Evolutionary conservation across 2,888 invertebrate species (phyloP), one percentile per base, ranked within the genome.

Genomic region (Melitaea athalia): DNA sequence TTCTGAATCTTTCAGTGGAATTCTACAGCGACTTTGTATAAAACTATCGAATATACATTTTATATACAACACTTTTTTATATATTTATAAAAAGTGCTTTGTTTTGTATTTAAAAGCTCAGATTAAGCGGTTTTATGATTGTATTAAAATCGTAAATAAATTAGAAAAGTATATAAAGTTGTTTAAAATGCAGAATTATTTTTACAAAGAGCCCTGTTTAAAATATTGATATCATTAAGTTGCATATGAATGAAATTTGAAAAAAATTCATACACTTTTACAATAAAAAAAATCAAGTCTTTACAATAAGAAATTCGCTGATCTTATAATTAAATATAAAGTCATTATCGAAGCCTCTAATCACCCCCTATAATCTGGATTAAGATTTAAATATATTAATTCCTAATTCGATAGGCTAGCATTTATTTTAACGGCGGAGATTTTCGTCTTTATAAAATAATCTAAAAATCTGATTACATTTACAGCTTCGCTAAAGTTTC

Each of bases 391-490:
- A 57, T 55, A n/a, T n/a, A 52, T n/a, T 57, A 57, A 38, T 57
- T 57, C 33, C n/a, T 57, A 38, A 57, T 38, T 42, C 5, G 57
- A n/a, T 57, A 57, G 42, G 15, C 15, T n/a, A 42, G 15, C 15
- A 57, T 15, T 15, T 42, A 57, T 42, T 57, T 15, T 10, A 42
- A 8, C n/a, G 31, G 55, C 10, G 57, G 42, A n/a, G 42, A 57
- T 59, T 68, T 64, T 60, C 59, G 59, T 63, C 63, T 64, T 68
- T 60, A 63, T 68, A 60, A 53, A n/a, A n/a, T n/a, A n/a, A 63
- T 59, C 63, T 68, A 63, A 59, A 67, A 68, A 68, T 64, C 63
- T 68, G 64, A 68, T 68, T 68, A 68, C 68, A 68, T 63, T 68
- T 68, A 68, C 63, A 68, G 63, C 63, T 64, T n/a, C 47, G 63